Percentiles rank a stretch among this genome's conserved stretches.
These are phyloP conservation scores for Blastobasis adustella DNA, from an alignment of 2,888 invertebrate species.

Conservation along the genomic window DNA sequence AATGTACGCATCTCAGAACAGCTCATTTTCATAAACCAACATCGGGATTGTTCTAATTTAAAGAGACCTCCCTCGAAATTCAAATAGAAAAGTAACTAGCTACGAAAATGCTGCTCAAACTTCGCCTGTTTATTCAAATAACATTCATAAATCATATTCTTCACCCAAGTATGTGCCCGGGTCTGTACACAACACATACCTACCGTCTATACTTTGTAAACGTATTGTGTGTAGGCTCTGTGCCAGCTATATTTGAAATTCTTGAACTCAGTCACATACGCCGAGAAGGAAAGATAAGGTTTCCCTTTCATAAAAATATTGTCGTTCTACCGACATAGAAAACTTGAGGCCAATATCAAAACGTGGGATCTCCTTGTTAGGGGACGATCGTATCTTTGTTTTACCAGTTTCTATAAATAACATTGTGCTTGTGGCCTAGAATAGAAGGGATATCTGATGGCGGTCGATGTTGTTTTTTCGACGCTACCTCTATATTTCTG, in stretches of 20 bases:
- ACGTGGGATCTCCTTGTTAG: too few relatives aligned
- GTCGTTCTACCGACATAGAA: neutral
- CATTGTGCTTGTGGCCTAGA: too few relatives aligned
- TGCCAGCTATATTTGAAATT: neutral
- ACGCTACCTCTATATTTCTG: too few relatives aligned
- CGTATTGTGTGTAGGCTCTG: neutral
- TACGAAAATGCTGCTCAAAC: too few relatives aligned
- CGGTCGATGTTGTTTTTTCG: too few relatives aligned
- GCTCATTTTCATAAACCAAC: neutral
- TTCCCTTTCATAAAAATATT: neutral
- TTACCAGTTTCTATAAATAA: too few relatives aligned
- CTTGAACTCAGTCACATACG: neutral
- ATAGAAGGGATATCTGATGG: too few relatives aligned
- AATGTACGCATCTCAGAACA: neutral
- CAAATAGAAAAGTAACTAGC: too few relatives aligned
- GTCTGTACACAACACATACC: neutral
- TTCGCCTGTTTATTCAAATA: neutral
- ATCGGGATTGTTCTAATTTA: too few relatives aligned
- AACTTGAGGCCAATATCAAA: neutral
- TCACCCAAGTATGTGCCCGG: neutral
- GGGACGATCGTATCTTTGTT: too few relatives aligned
- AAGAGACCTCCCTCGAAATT: too few relatives aligned
- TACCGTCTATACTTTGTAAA: neutral
- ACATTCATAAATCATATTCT: neutral
- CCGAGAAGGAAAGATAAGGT: neutral